Conservation (phyloP, 2,113 vertebrate genomes). For the Corydoras maculifer region DNA sequence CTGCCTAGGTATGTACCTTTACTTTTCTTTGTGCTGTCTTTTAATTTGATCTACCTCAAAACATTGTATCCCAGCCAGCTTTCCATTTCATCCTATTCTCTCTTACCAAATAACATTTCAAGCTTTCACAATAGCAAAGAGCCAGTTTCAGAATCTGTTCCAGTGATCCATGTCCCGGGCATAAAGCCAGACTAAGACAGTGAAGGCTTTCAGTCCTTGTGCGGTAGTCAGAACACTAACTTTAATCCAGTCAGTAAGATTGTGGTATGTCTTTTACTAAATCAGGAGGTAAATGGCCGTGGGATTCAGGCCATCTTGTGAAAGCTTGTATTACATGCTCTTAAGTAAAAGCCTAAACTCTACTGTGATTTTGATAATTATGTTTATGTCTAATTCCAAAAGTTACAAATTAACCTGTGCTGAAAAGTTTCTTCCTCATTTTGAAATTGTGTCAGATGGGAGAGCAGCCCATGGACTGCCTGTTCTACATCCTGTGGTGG, state of each 20-base stretch:
- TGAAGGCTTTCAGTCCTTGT: slow-evolving; percentile 26
- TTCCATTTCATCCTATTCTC: slow-evolving; percentile 30
- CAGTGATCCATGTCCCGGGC: slow-evolving; percentile 22
- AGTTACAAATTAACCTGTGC: not conserved
- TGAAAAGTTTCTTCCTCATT: not conserved
- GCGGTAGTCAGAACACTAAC: slow-evolving; percentile 12
- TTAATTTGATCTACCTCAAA: slow-evolving; percentile 7
- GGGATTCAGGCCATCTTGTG: slow-evolving; percentile 2
- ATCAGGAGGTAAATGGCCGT: slow-evolving; percentile 4
- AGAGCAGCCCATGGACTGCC: slow-evolving; percentile 92
- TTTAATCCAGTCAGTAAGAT: slow-evolving; percentile 7
- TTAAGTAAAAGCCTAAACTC: slow-evolving; percentile 7
- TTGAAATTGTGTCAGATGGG: slow-evolving; percentile 73
- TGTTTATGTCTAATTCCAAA: too few species aligned
- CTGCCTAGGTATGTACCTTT: slow-evolving; percentile 82
- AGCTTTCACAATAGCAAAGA: slow-evolving; percentile 22
- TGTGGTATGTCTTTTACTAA: slow-evolving; percentile 8
- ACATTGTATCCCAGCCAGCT: slow-evolving; percentile 8
- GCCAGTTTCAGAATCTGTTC: slow-evolving; percentile 34
- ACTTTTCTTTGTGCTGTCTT: slow-evolving; percentile 1
- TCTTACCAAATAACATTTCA: slow-evolving; percentile 33
- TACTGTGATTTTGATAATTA: slow-evolving; percentile 1
- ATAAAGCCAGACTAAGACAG: slow-evolving; percentile 27
- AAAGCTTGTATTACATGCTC: not conserved
- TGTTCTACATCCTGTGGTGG: slow-evolving; percentile 93